These are phyloP conservation scores for Tamias sibiricus DNA, from an alignment of 2,113 vertebrate species.

Conservation along the genomic window DNA sequence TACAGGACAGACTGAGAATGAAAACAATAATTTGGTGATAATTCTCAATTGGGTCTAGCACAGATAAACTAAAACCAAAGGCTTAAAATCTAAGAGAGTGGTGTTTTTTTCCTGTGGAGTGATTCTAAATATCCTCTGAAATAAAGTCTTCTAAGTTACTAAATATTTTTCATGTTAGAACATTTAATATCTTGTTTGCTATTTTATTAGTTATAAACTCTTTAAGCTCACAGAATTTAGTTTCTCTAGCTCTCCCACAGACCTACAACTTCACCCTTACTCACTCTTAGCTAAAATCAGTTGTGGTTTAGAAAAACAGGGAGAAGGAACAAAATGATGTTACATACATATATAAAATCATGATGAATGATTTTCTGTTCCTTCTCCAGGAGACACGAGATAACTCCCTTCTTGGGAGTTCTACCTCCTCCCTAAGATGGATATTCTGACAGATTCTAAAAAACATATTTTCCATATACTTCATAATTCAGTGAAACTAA, in stretches of 20 bases:
- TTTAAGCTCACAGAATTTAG: constrained; percentile 3
- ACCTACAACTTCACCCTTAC: constrained; percentile 18
- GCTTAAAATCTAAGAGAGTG: not conserved
- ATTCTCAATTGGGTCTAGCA: not conserved
- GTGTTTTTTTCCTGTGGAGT: not conserved
- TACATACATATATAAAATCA: constrained; percentile 53
- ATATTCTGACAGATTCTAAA: constrained; percentile 73
- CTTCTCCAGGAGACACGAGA: constrained; percentile 69
- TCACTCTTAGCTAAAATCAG: constrained; percentile 59
- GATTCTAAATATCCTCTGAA: constrained; percentile 1
- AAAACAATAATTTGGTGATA: not conserved
- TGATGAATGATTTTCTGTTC: constrained; percentile 73
- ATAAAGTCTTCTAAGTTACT: constrained; percentile 11
- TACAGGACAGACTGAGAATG: not conserved
- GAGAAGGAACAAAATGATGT: constrained; percentile 51
- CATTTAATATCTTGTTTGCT: constrained; percentile 38
- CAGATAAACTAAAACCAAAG: not conserved
- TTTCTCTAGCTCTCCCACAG: constrained; percentile 13
- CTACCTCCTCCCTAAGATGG: constrained; percentile 67
- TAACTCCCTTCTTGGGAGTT: constrained; percentile 80
- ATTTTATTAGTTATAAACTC: constrained; percentile 37
- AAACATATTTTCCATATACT: constrained; percentile 77
- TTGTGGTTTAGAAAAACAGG: constrained; percentile 41
- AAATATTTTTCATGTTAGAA: not conserved
- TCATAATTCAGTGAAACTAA: constrained; percentile 77